Percentiles rank a stretch among this genome's conserved stretches.
These are phyloP conservation scores for Hirtodrosophila duncani DNA, from an alignment of 2,888 invertebrate genomes.

Conservation along the genomic window DNA sequence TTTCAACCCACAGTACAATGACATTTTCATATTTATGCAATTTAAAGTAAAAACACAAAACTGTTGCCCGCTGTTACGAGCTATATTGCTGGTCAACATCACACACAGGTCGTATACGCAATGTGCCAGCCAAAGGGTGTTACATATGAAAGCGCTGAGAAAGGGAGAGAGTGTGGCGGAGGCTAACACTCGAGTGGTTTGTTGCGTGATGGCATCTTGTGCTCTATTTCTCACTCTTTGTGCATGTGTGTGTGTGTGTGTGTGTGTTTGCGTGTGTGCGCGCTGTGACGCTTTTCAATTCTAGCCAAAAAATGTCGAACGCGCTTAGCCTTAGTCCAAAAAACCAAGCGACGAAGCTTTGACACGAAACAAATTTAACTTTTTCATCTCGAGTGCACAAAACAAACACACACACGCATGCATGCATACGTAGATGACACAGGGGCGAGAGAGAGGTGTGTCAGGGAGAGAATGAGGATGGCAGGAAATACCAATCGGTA, in stretches of 20 bases:
- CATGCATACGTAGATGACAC: constrained; percentile 3
- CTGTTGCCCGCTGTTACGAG: no score
- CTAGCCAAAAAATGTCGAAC: constrained; percentile 64
- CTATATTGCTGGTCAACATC: constrained; percentile 60
- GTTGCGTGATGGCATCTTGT: constrained; percentile 25
- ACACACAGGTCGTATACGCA: constrained; percentile 71
- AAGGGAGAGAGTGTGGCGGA: neutral
- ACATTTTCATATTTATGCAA: constrained; percentile 61
- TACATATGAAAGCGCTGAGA: constrained; percentile 17
- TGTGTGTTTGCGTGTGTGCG: constrained; percentile 22
- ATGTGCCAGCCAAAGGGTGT: constrained; percentile 39
- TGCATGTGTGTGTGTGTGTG: neutral
- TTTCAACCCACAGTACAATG: no score
- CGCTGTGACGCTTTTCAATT: constrained; percentile 60
- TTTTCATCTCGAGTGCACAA: constrained; percentile 65
- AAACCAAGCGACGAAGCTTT: constrained; percentile 60
- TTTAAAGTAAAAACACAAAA: constrained; percentile 69
- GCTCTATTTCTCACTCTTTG: constrained; percentile 4
- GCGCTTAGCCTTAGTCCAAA: constrained; percentile 62
- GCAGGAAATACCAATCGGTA: constrained; percentile 49
- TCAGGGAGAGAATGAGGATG: constrained; percentile 5
- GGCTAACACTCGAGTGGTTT: neutral
- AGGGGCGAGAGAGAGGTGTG: neutral
- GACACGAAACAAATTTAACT: constrained; percentile 73
- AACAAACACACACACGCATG: constrained; percentile 21